Conservation (phyloP, 2,797 vertebrate species). For the Vultur gryphus region DNA sequence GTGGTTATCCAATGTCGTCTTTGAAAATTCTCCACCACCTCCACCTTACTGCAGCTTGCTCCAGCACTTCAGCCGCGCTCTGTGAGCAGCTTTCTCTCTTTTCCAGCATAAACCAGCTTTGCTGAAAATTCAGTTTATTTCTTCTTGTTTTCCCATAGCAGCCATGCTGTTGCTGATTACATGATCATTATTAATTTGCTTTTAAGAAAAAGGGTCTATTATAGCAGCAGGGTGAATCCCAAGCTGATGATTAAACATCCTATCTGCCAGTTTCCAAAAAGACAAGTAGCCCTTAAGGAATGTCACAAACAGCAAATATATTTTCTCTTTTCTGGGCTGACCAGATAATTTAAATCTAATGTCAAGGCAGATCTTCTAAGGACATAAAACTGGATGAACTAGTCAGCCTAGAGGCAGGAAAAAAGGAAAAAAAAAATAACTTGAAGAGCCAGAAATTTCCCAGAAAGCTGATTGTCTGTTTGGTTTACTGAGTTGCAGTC, state of each 20-base stretch:
- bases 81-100: neutral
- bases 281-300: neutral
- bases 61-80: neutral
- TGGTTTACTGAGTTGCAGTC: neutral
- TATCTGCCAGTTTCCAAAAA: neutral
- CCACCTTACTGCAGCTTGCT: neutral
- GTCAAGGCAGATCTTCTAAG: neutral
- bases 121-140: neutral
- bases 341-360: neutral
- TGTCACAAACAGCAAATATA: neutral
- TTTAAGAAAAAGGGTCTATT: neutral
- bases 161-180: neutral
- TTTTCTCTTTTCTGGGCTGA: neutral
- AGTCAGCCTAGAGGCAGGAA: neutral
- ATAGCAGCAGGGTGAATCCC: neutral
- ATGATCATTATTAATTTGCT: neutral
- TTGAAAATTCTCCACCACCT: neutral
- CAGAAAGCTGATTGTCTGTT: neutral
- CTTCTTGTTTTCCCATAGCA: neutral
- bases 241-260: neutral
- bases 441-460: neutral
- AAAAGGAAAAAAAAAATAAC: neutral
- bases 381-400: neutral
- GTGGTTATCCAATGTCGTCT: fast-evolving
- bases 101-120: neutral